Percentiles rank a stretch among this genome's conserved stretches.
These are phyloP conservation scores for mouse (Mus musculus) DNA, from an alignment of 2,113 vertebrate genomes.

Conservation along the genomic window GRCm39 chr5:52843501-52844000, in stretches of 20 bases:
- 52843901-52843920: background rate
- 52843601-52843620: background rate
- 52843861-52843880: slow-evolving; percentile 40
- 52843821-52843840: slow-evolving; percentile 6
- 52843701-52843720: slow-evolving; percentile 33
- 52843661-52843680: background rate
- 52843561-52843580: slow-evolving; percentile 16
- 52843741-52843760: slow-evolving; percentile 12
- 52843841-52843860: background rate
- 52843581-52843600: background rate
- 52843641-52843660: background rate
- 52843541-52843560: slow-evolving; percentile 35
- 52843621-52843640: background rate
- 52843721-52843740: slow-evolving; percentile 39
- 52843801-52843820: slow-evolving; percentile 36
- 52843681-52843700: slow-evolving; percentile 47
- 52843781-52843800: slow-evolving; percentile 39
- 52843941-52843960: background rate
- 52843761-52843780: slow-evolving; percentile 54
- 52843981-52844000: background rate
- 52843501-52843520: background rate
- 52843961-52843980: slow-evolving; percentile 13
- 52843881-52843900: slow-evolving; percentile 39
- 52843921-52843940: background rate
- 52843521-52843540: slow-evolving; percentile 20